Base-by-base conservation (phyloP, 2,888 invertebrate genomes). In the Penaeus monodon region DNA sequence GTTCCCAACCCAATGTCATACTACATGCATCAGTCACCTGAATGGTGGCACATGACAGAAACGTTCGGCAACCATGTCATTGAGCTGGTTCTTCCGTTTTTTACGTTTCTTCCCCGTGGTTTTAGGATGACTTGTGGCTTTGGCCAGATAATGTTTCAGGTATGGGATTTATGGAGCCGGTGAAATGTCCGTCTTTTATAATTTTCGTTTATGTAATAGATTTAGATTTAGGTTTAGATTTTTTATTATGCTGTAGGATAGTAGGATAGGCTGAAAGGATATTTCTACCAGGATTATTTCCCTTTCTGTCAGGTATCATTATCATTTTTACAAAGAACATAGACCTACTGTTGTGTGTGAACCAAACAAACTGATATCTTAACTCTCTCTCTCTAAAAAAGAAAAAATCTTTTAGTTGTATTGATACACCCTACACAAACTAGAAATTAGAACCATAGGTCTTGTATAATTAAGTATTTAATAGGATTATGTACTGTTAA, bases 1-100 rank as follows among this genome's bases (percentile, higher is more conserved):
- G 92, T 93, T 10, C 93, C 93, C 17, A 93, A 93, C 90, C 93
- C 93, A 14, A 89, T 92, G 66, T 91, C 92, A 44, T 93, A 92
- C 90, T 93, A 91, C 90, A 91, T 93, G 91, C 93, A 93, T 89
- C 92, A 92, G 88, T 91, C 91, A 17, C 93, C 93, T 17, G 91
- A 91, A 70, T 22, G 90, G 49, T 91, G 92, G 79, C 93, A 93
- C 91, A 92, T 92, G 90, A 91, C 92, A 91, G 93, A 93, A 89
- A 92, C 92, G 4, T 81, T 92, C 68, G 90, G 91, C 76, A 93
- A 93, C 89, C 93, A 93, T 90, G 91, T 93, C 90, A 91, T 93
- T 20, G 93, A 93, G 90, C 91, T 93, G 22, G 65, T 92, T 10
- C 92, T 92, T 1, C 93, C 93, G 2, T 90, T 91, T 83, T 88